These are phyloP conservation scores for Acanthiza pusilla DNA, from an alignment of 2,797 vertebrate genomes.

Conservation along the genomic window DNA sequence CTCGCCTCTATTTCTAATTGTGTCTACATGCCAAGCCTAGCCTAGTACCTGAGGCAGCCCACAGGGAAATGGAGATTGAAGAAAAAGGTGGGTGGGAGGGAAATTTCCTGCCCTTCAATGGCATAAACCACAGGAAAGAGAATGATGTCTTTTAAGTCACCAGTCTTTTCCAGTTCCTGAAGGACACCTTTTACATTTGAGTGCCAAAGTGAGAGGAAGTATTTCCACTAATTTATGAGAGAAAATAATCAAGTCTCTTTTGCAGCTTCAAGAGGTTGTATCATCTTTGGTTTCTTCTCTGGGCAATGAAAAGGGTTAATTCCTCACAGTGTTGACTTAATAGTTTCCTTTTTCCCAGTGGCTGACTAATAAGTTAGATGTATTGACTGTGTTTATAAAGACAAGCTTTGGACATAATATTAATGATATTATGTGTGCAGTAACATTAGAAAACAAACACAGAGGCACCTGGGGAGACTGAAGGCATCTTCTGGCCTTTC, in stretches of 20 bases:
- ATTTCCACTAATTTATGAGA: neutral
- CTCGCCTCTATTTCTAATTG: constrained; percentile 30
- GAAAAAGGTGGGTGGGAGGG: neutral
- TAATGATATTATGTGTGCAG: constrained; percentile 4
- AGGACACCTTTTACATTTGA: neutral
- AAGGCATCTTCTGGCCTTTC: constrained; percentile 40
- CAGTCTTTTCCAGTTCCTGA: neutral
- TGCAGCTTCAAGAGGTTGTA: neutral
- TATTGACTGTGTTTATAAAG: neutral
- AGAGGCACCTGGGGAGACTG: constrained; percentile 27
- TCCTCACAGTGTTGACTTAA: constrained; percentile 8
- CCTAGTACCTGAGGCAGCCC: constrained; percentile 24
- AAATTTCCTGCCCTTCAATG: neutral
- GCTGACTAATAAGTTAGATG: constrained; percentile 24
- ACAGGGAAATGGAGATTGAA: neutral
- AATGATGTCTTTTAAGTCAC: neutral
- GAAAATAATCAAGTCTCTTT: neutral
- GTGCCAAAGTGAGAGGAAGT: neutral
- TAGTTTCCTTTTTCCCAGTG: constrained; percentile 25
- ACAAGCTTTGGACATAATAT: constrained; percentile 34
- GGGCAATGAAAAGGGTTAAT: constrained; percentile 46
- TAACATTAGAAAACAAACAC: constrained; percentile 52
- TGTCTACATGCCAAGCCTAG: constrained; percentile 36
- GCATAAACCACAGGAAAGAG: neutral
- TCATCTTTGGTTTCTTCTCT: neutral